Evolutionary conservation across 1,140 invertebrate genomes (phyloP), one percentile per base, ranked within the genome.

Genomic region (Rhagoletis pomonella): DNA sequence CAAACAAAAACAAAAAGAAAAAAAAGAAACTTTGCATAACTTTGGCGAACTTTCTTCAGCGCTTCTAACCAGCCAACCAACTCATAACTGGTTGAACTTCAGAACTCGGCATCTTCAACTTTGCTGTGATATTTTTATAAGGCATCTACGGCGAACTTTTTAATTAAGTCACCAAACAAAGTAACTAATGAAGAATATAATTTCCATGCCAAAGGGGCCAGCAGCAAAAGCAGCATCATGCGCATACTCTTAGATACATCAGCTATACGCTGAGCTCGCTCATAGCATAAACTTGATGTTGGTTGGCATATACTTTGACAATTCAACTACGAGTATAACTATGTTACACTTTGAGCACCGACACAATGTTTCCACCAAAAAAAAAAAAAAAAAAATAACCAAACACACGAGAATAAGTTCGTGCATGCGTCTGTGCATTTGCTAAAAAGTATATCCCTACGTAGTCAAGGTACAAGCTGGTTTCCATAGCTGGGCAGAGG

Each of bases 121-220:
- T 55, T 81, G 73, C 73, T 85, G 84, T 85, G 59, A 85, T 86
- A 67, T 86, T 86, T 86, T 67, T 55, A 86, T 86, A 86, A 86
- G 86, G 39, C 86, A 86, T 89, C 88, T 89, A 55, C 47, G 50
- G 7, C 47, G 86, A 91, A 91, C 90, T 92, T 91, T 91, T 90
- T 91, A 91, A 91, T 91, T 91, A 91, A 91, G 91, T 91, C 91
- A 91, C 88, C 88, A 86, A 65, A 84, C 87, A 87, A 81, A 65
- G 73, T 84, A 87, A 87, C 73, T 87, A 87, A 87, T 87, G 87
- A 87, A 87, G 87, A 87, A 84, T 60, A 87, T 84, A 84, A 87
- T 87, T 87, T 87, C 42, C 73, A 87, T 87, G 87, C 59, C 73
- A 84, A 84, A 87, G 73, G 59, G 29, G 73, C 29, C 29, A 29